Base-by-base conservation (phyloP, 2,113 vertebrate genomes). In the Litocranius walleri region DNA sequence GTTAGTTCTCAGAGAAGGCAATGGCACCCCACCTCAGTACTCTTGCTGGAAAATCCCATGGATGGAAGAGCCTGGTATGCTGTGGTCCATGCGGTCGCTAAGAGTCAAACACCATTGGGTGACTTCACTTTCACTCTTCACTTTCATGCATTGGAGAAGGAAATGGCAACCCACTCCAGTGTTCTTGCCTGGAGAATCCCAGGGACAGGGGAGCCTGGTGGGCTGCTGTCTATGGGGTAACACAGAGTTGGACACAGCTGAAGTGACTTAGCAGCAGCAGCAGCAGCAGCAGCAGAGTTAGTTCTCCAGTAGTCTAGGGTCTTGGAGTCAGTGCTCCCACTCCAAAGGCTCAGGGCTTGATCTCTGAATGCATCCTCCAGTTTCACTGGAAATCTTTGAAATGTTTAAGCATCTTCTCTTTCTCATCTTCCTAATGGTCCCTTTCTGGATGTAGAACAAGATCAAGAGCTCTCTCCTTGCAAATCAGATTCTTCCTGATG, bases 21-120 rank as follows among this genome's bases (percentile, higher is more conserved):
- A 57, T 25, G 8, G 23, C 56, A 25, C 8, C 3, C 56, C 56
- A 57, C 8, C 23, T 8, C 56, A 57, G 56, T 57, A 57, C 56
- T 25, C 23, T 57, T 57, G 56, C 23, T 57, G 56, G 56, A 57
- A 25, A 57, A 57, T 57, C 8, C 23, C 21, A 57, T 57, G 56
- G 56, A 25, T 25, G 23, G 21, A 57, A 21, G 56, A 25, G 21
- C 21, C 21, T 57, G 56, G 56, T 57, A 25, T 23, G 56, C 56
- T 57, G 21, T 9, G 2, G 56, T 10, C 3, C 56, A 25, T 57
- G 56, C 21, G 23, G 8, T 57, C 8, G 1, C 23, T 57, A 23
- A 57, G 56, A 10, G 21, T 57, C 21, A 0, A 23, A 57, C 1
- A 25, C 1, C 0, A 57, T 0, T 57, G 56, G 21, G 56, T 0